These are phyloP conservation scores for Phragmatobia fuliginosa DNA, from an alignment of 2,888 invertebrate species.

Conservation along the genomic window DNA sequence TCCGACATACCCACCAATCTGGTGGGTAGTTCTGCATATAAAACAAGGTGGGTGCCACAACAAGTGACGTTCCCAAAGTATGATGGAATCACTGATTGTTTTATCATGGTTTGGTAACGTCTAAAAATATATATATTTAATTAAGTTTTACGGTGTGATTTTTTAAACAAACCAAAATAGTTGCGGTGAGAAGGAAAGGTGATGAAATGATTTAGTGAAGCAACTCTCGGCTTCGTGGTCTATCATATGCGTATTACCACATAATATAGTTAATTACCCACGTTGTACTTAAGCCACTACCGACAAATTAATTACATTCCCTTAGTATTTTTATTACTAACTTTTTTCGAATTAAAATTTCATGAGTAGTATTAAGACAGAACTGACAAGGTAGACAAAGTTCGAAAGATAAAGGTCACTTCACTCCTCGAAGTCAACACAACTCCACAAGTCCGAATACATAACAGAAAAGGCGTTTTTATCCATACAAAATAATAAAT, in stretches of 20 bases:
- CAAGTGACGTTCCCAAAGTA: background rate
- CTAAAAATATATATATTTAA: conserved; percentile 1
- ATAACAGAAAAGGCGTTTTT: too few species aligned
- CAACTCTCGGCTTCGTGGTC: background rate
- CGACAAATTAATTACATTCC: background rate
- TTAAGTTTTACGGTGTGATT: background rate
- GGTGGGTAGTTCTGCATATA: too few species aligned
- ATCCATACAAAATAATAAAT: too few species aligned
- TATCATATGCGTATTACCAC: background rate
- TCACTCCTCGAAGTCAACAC: background rate
- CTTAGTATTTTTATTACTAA: background rate
- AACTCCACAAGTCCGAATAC: too few species aligned
- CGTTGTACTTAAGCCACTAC: background rate
- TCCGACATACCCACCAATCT: too few species aligned
- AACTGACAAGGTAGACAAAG: too few species aligned
- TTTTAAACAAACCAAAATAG: background rate
- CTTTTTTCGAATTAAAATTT: background rate
- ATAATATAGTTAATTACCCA: background rate
- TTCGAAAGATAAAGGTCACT: too few species aligned
- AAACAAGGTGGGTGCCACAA: background rate
- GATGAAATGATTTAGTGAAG: background rate
- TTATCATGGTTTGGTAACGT: background rate
- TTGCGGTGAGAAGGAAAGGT: background rate
- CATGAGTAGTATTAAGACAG: too few species aligned
- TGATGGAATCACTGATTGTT: background rate